These are phyloP conservation scores for Apocrypta bakeri DNA, from an alignment of 1,140 invertebrate species.

Conservation along the genomic window DNA sequence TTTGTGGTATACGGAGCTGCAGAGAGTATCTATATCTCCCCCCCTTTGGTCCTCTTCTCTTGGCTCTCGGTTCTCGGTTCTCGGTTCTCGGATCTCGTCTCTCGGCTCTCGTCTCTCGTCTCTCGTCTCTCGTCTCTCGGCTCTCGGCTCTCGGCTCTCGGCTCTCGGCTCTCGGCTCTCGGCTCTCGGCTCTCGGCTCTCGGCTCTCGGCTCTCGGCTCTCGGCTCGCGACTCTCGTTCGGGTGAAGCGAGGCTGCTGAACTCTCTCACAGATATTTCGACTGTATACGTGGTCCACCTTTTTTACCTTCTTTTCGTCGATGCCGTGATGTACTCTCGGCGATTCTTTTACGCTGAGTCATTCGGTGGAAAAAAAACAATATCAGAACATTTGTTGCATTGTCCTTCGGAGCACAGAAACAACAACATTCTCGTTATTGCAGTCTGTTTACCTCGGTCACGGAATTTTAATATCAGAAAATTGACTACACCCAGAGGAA, in stretches of 20 bases:
- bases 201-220: background rate
- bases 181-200: too few species aligned
- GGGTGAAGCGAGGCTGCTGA: background rate
- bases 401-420: too few species aligned
- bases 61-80: too few species aligned
- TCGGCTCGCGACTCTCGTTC: background rate
- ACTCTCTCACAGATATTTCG: background rate
- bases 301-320: constrained; percentile 1
- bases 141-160: background rate
- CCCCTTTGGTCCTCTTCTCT: background rate
- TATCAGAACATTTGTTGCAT: background rate
- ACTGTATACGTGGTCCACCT: background rate
- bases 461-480: too few species aligned
- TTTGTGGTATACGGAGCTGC: background rate
- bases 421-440: too few species aligned
- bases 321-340: background rate
- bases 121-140: background rate
- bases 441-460: background rate
- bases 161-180: too few species aligned
- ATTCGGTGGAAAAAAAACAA: background rate
- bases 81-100: too few species aligned
- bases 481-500: too few species aligned
- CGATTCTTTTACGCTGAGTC: background rate
- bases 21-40: background rate
- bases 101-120: too few species aligned